Evolutionary conservation across 1,140 invertebrate species (phyloP).

Genomic region (Cyphomyrmex costatus): DNA sequence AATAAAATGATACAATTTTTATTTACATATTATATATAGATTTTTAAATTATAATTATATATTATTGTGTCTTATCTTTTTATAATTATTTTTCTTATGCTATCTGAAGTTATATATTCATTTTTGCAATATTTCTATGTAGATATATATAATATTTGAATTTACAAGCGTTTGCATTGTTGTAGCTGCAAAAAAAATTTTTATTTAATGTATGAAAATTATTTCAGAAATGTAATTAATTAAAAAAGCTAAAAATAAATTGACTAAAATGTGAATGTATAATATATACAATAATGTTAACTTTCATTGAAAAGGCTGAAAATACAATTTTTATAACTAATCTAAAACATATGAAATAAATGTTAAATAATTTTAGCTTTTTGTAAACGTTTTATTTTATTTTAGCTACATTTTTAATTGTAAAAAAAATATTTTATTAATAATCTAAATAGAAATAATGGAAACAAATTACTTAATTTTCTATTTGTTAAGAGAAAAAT

Average conservation of each 20-base stretch:
- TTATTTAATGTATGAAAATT: neutral
- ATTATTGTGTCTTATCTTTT: neutral
- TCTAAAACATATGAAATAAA: neutral
- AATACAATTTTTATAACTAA: neutral
- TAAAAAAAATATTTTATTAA: neutral
- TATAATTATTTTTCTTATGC: neutral
- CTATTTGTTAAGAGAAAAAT: neutral
- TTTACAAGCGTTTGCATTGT: neutral
- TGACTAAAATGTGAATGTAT: neutral
- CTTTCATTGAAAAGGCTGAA: neutral
- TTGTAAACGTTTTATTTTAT: neutral
- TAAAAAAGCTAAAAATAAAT: neutral
- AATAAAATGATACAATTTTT: neutral
- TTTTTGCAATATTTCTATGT: neutral
- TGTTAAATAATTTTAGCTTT: neutral
- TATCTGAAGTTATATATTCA: neutral
- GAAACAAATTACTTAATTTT: neutral
- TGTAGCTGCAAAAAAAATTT: neutral
- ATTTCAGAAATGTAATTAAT: neutral
- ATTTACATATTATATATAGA: neutral
- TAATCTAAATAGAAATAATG: neutral
- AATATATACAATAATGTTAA: neutral
- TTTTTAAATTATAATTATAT: neutral
- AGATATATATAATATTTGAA: neutral
- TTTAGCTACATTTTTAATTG: neutral